Percentiles rank a stretch among this genome's conserved stretches.
Evolutionary conservation across 1,140 invertebrate genomes (phyloP).

Genomic region (Hyposmocoma kahamanoa): DNA sequence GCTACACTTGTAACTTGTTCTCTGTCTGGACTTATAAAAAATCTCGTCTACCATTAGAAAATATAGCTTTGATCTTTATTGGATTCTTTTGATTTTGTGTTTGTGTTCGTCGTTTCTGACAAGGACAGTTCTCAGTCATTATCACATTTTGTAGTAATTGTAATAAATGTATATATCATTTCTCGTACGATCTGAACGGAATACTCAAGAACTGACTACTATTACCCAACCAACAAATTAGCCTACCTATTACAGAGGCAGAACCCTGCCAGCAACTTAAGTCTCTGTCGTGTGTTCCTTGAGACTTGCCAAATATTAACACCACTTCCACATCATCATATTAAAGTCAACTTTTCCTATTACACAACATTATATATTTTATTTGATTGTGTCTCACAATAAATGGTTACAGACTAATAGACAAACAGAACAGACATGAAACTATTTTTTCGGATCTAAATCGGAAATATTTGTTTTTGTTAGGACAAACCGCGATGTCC

Average conservation of each 20-base stretch:
- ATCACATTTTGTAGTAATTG: background rate
- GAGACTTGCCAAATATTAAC: background rate
- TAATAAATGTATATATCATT: background rate
- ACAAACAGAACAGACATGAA: no score
- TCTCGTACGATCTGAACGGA: background rate
- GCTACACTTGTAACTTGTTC: background rate
- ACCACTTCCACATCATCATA: background rate
- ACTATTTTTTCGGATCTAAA: no score
- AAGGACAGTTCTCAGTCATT: no score
- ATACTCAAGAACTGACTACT: no score
- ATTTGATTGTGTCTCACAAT: no score
- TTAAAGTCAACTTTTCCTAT: background rate
- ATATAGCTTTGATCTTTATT: background rate
- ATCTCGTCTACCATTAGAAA: background rate
- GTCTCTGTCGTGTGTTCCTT: background rate
- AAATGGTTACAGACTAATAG: no score
- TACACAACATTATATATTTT: no score
- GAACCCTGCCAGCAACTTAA: background rate
- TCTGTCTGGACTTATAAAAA: background rate
- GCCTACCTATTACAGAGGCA: background rate
- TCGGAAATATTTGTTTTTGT: no score
- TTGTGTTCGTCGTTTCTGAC: no score
- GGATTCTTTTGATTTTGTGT: background rate
- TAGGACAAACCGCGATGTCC: no score
- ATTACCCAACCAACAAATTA: background rate